Base-by-base conservation (phyloP, 2,113 vertebrate species). In the Nothocercus nigrocapillus region DNA sequence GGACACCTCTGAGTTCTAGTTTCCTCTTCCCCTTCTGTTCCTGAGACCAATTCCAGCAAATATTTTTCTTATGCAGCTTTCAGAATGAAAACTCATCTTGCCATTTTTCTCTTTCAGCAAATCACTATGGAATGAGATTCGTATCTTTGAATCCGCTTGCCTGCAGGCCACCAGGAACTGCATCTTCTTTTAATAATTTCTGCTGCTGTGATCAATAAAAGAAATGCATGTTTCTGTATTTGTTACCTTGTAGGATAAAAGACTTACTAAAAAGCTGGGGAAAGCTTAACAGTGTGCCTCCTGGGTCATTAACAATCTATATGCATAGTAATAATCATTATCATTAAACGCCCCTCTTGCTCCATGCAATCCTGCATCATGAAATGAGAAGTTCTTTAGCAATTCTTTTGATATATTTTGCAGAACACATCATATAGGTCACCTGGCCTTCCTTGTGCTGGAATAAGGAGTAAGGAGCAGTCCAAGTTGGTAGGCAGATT, bases 71-170 rank as follows among this genome's bases (percentile, higher is more conserved):
- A 1, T 3, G 75, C 13, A 58, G 22, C 28, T 61, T 80, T 81
- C 54, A 27, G 88, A 90, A 64, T 9, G 15, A 86, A 44, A 72
- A 19, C 19, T 74, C 70, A 45, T 45, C 40, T 51, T 19, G 51
- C 5, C 4, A 9, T 38, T 72, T 25, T 79, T 21, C 36, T 61
- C 38, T 56, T 61, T 45, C 42, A 45, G 36, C 45, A 70, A 58
- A 70, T 40, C 21, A 8, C 58, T 25, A 8, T 2, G 7, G 21
- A 28, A 21, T 0, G 0, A 58, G 22, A 18, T 40, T 76, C 6
- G 2, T 21, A 69, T 51, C 38, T 54, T 72, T 51, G 58, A 40
- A 64, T 49, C n/a, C 7, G 19, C 32, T 20, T 94, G 45, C 76
- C 53, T 68, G 58, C 25, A 61, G 54, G 72, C 10, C 51, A 68